Evolutionary conservation across 2,113 vertebrate genomes (phyloP).

Genomic region (Lynx canadensis): DNA sequence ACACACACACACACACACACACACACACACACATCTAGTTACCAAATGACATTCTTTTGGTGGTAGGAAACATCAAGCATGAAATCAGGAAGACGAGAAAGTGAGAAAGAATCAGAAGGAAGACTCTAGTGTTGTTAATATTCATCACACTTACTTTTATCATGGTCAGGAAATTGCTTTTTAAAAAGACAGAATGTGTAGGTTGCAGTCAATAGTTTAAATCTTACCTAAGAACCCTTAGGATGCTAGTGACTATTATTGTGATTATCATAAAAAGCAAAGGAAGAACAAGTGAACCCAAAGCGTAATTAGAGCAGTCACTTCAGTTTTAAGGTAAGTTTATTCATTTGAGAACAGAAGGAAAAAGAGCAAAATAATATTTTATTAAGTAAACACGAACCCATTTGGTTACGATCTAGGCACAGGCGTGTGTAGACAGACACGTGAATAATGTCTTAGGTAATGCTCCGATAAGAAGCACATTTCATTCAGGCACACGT

Average conservation of each 20-base stretch:
- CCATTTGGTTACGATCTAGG: slow-evolving; percentile 27
- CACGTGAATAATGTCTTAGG: slow-evolving; percentile 7
- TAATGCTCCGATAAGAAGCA: not conserved
- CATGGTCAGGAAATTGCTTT: slow-evolving; percentile 53
- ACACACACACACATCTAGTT: not conserved
- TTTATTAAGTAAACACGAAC: slow-evolving; percentile 31
- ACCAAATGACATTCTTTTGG: slow-evolving; percentile 74
- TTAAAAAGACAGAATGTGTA: slow-evolving; percentile 38
- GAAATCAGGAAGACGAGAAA: slow-evolving; percentile 39
- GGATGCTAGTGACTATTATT: slow-evolving; percentile 19
- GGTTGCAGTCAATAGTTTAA: not conserved
- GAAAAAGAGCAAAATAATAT: slow-evolving; percentile 19
- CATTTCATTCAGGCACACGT: not conserved
- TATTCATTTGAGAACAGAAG: slow-evolving; percentile 28
- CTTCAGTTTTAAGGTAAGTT: slow-evolving; percentile 27
- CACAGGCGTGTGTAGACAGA: not conserved
- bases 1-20: not conserved
- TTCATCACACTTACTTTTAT: slow-evolving; percentile 2
- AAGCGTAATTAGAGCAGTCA: slow-evolving; percentile 31
- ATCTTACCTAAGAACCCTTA: not conserved
- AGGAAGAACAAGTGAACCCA: slow-evolving; percentile 19
- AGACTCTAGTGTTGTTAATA: slow-evolving; percentile 23
- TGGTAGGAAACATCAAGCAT: slow-evolving; percentile 62
- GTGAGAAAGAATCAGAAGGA: slow-evolving; percentile 59
- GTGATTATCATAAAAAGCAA: slow-evolving; percentile 46